Percentiles rank a stretch among this genome's conserved stretches.
phyloP scores from a whole-genome alignment of 2,113 vertebrate species.

The Perca fluviatilis region DNA sequence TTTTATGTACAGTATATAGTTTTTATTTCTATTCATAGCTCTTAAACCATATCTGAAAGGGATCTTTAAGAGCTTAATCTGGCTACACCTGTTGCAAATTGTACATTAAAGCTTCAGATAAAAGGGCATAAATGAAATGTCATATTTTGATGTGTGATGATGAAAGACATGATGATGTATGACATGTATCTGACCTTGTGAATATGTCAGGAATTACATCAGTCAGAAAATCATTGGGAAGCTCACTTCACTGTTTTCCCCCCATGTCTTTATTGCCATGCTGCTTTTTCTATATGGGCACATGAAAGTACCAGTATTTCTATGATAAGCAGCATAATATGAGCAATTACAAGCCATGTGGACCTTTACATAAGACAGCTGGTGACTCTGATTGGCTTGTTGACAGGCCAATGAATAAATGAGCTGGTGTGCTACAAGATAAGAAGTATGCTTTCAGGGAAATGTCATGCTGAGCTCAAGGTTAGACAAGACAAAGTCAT shows the following conservation, averaged over 20 bases:
- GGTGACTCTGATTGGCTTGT: slow-evolving; percentile 49
- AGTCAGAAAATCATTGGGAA: neutral
- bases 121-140: neutral
- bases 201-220: neutral
- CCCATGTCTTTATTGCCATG: neutral
- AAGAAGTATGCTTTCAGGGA: slow-evolving; percentile 52
- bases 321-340: slow-evolving; percentile 9
- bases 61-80: too few species aligned
- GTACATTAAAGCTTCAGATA: neutral
- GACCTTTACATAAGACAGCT: slow-evolving; percentile 45
- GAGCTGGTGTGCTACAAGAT: slow-evolving; percentile 48
- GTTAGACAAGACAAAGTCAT: slow-evolving; percentile 61
- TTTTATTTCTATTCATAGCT: too few species aligned
- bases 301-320: slow-evolving; percentile 5
- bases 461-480: slow-evolving; percentile 72
- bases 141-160: neutral
- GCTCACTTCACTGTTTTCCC: neutral
- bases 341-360: slow-evolving; percentile 11
- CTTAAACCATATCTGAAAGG: too few species aligned
- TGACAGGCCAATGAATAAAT: slow-evolving; percentile 42
- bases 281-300: neutral
- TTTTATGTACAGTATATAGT: too few species aligned
- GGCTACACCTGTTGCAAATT: neutral
- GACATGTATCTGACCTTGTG: neutral
- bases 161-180: neutral